Conservation (phyloP, 2,888 invertebrate genomes). For the Acleris holmiana region DNA sequence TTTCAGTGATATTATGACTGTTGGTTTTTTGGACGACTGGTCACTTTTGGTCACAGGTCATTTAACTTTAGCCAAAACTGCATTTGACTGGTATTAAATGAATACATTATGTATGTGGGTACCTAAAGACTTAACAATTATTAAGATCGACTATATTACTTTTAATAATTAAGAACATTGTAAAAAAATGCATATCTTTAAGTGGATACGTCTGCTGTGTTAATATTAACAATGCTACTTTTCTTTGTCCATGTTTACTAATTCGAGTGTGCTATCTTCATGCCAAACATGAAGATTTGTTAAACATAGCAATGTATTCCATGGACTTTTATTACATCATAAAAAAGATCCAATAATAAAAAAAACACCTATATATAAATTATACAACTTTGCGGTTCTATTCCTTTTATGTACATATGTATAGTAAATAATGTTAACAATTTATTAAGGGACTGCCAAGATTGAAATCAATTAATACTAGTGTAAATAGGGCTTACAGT, state of each 20-base stretch:
- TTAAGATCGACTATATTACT: no score
- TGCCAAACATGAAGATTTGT: no score
- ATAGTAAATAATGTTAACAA: conserved; percentile 24
- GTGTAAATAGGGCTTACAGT: conserved; percentile 19
- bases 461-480: conserved; percentile 28
- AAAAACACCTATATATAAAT: not conserved
- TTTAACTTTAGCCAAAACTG: not conserved
- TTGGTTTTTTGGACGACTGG: no score
- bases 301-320: no score
- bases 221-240: no score
- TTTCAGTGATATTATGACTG: no score
- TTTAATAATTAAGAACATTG: not conserved
- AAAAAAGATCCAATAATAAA: no score
- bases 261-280: no score
- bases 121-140: no score
- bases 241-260: no score
- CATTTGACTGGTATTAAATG: not conserved
- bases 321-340: no score
- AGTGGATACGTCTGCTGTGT: no score
- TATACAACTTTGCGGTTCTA: not conserved
- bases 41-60: not conserved
- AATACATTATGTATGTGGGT: not conserved
- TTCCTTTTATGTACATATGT: conserved; percentile 27
- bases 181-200: not conserved
- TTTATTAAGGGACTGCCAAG: conserved; percentile 30